Base-by-base conservation (phyloP, 2,797 vertebrate species). In the Neostethus bicornis region DNA sequence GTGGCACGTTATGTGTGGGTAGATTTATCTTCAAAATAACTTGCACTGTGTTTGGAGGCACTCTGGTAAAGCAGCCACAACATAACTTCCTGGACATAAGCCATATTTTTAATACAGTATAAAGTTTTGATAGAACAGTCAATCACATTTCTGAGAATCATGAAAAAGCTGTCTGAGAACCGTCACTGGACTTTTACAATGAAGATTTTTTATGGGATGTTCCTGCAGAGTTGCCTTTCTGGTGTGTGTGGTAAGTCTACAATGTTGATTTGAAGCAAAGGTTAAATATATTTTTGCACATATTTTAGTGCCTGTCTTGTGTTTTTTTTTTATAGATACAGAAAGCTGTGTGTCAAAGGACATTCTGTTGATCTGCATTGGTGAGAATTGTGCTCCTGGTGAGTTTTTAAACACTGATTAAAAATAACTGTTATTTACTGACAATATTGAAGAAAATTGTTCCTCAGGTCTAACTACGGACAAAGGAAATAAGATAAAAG, bases 311-410 rank as follows among this genome's bases (percentile, higher is more conserved):
- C n/a, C 1, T 37, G 3, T 38, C 17, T 38, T 19, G 17, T 38
- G 19, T 38, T 35, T 17, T 7, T 3, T 38, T 19, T 38, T 38
- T 38, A n/a, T n/a, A n/a, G n/a, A n/a, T n/a, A 20, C 20, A 20
- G 2, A 2, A 0, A 14, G 0, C 0, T 37, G 25, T 17, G 0
- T 0, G 4, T 1, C 0, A 1, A 50, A 29, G 11, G 46, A 61
- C 9, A 0, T 44, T 0, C 32, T 83, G 17, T 35, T 71, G 32
- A 13, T 66, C 39, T 48, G 1, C 6, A 0, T 0, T 0, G 0
- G 1, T 10, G 0, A 0, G 0, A 0, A 0, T 4, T 0, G 0
- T 0, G 0, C 0, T 1, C 0, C 29, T 24, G 0, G 73, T 79
- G 51, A 73, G 51, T 24, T 47, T 25, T 6, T n/a, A 5, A 35